A percentile compares a stretch with the other conserved stretches of the same genome.
Conservation (phyloP, 2,888 invertebrate genomes). For the Melinaea menophilus region DNA sequence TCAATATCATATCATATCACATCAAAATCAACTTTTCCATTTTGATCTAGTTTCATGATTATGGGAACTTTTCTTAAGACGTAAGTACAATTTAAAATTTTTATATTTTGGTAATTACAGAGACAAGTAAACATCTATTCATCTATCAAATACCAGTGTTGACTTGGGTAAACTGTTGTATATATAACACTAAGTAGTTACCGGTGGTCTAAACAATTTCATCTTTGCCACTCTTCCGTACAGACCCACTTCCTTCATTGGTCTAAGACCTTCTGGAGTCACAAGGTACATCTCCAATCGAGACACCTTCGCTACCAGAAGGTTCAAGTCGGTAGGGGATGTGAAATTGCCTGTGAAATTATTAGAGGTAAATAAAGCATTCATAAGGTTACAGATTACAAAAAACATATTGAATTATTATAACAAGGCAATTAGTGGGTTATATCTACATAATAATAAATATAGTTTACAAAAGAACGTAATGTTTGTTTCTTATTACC, state of each 20-base stretch:
- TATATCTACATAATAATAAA: no score
- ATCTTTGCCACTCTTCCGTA: slow-evolving; percentile 97
- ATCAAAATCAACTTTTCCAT: no score
- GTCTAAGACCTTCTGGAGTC: slow-evolving; percentile 95
- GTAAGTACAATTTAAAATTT: no score
- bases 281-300: slow-evolving; percentile 96
- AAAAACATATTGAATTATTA: not conserved
- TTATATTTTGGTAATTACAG: no score
- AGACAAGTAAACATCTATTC: no score
- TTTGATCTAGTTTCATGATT: no score
- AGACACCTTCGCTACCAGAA: slow-evolving; percentile 96
- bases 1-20: not conserved
- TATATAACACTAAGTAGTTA: slow-evolving; percentile 49
- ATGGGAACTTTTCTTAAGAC: no score
- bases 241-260: slow-evolving; percentile 95
- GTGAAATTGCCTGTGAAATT: slow-evolving; percentile 92
- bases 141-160: no score
- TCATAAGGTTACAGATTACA: not conserved
- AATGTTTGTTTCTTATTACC: no score
- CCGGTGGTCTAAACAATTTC: slow-evolving; percentile 94
- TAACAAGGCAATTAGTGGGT: no score
- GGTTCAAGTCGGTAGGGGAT: slow-evolving; percentile 93
- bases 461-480: no score
- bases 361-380: not conserved
- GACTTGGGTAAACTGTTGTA: no score